Percentiles rank a stretch among this genome's conserved stretches.
Conservation (phyloP, 2,113 vertebrate species). For the Falcunculus frontatus region DNA sequence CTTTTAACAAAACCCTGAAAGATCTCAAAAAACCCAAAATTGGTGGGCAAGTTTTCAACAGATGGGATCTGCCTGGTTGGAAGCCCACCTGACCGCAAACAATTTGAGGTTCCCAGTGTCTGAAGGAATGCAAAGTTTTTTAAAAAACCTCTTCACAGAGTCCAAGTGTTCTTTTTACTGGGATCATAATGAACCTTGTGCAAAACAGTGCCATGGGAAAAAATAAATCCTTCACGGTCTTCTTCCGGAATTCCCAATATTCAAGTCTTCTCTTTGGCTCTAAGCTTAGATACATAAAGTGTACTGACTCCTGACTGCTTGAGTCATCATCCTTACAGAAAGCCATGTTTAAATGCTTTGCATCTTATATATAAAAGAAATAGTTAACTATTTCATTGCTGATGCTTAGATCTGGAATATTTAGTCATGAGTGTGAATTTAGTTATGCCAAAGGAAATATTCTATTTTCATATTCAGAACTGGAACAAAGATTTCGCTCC, state of each 20-base stretch:
- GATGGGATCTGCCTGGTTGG: not conserved
- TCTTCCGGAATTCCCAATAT: not conserved
- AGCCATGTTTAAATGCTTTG: not conserved
- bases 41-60: not conserved
- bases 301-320: too few species aligned
- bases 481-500: not conserved
- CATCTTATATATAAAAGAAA: not conserved
- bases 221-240: not conserved
- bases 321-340: not conserved
- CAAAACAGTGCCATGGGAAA: not conserved
- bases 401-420: not conserved
- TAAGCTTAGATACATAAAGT: not conserved
- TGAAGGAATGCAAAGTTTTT: not conserved
- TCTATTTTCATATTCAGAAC: not conserved
- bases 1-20: not conserved
- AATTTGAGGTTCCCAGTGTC: not conserved
- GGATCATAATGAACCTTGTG: not conserved
- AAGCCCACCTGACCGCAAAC: not conserved
- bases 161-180: not conserved
- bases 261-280: not conserved
- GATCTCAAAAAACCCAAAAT: fast-evolving
- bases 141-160: not conserved
- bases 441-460: not conserved
- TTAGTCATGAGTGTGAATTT: not conserved
- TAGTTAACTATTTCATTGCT: not conserved